Conservation (phyloP, 2,113 vertebrate genomes). For the Muntiacus reevesi region DNA sequence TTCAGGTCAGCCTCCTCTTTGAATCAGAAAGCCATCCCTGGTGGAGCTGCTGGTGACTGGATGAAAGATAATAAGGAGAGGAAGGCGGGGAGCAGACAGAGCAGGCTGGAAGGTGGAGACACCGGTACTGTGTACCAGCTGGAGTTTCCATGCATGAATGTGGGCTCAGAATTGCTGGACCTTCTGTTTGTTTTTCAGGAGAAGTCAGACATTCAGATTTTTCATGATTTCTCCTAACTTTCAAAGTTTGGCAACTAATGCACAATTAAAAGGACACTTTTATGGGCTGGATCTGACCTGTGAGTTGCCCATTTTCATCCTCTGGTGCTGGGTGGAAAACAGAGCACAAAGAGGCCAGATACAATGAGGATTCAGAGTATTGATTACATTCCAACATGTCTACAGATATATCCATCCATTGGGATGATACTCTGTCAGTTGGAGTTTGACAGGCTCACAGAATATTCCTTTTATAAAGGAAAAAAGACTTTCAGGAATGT, state of each 20-base stretch:
- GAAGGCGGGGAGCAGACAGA: neutral
- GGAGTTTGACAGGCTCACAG: neutral
- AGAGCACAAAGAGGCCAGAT: too few species aligned
- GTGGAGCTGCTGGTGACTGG: neutral
- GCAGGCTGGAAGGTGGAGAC: neutral
- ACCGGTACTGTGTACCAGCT: neutral
- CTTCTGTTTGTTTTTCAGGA: neutral
- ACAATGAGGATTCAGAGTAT: neutral
- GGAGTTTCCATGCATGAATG: neutral
- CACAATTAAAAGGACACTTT: neutral
- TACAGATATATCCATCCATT: fast-evolving
- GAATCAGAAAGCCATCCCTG: neutral
- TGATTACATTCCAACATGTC: neutral
- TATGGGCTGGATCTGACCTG: neutral
- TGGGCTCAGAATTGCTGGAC: neutral
- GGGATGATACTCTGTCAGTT: fast-evolving
- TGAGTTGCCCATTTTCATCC: neutral
- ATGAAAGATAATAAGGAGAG: neutral
- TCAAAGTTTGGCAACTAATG: neutral
- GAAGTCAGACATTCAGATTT: neutral
- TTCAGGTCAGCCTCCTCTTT: neutral
- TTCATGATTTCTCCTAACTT: neutral
- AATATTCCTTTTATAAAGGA: neutral
- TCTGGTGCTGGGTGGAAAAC: neutral
- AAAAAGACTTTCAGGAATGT: neutral